Percentiles rank a stretch among this genome's conserved stretches.
phyloP scores from a whole-genome alignment of 2,797 vertebrate species.

The Sebastes diploproa region DNA sequence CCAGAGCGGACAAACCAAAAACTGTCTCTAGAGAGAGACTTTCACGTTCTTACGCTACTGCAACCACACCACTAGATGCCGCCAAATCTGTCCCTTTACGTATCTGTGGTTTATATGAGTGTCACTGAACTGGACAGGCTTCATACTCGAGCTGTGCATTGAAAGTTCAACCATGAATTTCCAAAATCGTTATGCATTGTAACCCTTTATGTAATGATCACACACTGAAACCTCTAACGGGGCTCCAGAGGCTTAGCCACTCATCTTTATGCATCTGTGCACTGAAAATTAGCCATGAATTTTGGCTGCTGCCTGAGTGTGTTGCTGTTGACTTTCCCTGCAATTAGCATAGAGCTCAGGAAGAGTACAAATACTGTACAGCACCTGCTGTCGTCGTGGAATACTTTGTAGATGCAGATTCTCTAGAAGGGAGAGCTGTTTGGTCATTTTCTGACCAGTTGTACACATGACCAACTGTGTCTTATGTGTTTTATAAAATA shows the following conservation, averaged over 20 bases:
- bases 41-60: too few relatives aligned
- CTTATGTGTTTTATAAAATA: background rate
- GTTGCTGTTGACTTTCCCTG: background rate
- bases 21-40: too few relatives aligned
- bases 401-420: background rate
- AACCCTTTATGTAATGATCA: conserved; percentile 23
- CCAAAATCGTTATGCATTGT: background rate
- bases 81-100: too few relatives aligned
- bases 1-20: too few relatives aligned
- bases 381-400: background rate
- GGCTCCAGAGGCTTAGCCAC: background rate
- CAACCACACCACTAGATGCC: too few relatives aligned
- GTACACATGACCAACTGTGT: background rate
- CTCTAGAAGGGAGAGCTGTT: background rate
- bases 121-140: background rate
- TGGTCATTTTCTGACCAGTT: background rate
- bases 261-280: conserved; percentile 14
- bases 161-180: background rate
- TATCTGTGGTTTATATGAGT: background rate
- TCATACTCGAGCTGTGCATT: background rate
- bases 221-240: background rate
- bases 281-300: background rate
- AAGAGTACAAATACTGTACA: background rate
- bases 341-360: background rate
- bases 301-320: background rate